These are phyloP conservation scores for Hecatera dysodea DNA, from an alignment of 2,888 invertebrate genomes.

Conservation along the genomic window DNA sequence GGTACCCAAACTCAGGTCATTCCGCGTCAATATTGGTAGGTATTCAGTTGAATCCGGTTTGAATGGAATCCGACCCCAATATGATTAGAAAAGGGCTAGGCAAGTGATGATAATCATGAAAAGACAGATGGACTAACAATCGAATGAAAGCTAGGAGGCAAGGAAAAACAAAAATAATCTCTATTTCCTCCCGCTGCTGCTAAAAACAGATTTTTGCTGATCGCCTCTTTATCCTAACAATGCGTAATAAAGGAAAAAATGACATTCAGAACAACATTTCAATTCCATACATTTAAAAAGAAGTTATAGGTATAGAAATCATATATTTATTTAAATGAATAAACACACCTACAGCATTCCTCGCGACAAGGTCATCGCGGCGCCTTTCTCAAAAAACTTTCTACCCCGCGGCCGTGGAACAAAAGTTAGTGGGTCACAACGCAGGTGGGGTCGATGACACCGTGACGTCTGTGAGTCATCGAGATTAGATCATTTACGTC, in stretches of 20 bases:
- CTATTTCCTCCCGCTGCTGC: too few relatives aligned
- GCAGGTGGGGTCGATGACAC: constrained; percentile 61
- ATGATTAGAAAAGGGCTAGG: too few relatives aligned
- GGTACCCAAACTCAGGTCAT: too few relatives aligned
- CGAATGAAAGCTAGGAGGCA: too few relatives aligned
- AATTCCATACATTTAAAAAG: constrained; percentile 3
- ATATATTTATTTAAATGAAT: constrained; percentile 33
- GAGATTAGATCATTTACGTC: constrained; percentile 54
- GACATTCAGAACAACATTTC: not conserved
- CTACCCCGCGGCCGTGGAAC: constrained; percentile 61
- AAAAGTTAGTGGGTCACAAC: constrained; percentile 58
- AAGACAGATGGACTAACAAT: too few relatives aligned
- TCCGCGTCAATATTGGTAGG: too few relatives aligned
- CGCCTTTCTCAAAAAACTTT: constrained; percentile 67
- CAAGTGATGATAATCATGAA: not conserved
- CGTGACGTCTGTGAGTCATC: constrained; percentile 49
- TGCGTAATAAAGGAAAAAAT: not conserved
- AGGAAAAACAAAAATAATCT: not conserved
- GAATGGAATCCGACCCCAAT: too few relatives aligned
- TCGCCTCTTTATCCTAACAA: not conserved
- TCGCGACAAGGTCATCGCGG: constrained; percentile 57
- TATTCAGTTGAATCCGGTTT: not conserved
- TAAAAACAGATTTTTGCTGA: too few relatives aligned
- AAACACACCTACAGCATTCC: constrained; percentile 49
- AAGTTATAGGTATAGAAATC: constrained; percentile 23